Conservation (phyloP, 1,140 invertebrate genomes). For the Drosophila ficusphila region DNA sequence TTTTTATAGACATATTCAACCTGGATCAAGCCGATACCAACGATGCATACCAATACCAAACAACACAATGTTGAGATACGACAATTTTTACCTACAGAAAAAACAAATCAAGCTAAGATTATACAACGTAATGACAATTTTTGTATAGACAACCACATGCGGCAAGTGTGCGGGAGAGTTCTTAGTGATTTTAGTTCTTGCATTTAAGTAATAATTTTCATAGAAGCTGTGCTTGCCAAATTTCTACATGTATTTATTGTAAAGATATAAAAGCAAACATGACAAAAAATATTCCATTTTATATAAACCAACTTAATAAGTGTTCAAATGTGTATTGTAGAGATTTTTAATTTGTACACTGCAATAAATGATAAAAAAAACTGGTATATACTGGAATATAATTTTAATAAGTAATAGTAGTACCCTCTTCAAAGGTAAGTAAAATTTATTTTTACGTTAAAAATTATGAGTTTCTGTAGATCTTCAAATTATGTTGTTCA, state of each 20-base stretch:
- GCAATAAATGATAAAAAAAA: too few species aligned
- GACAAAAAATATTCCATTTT: conserved; percentile 76
- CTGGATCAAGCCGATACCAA: conserved; percentile 74
- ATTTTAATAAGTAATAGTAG: background rate
- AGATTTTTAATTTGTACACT: too few species aligned
- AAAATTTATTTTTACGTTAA: conserved; percentile 4
- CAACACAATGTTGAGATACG: conserved; percentile 58
- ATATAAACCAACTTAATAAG: conserved; percentile 55
- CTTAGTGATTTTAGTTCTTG: conserved; percentile 67
- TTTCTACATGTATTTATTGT: conserved; percentile 73
- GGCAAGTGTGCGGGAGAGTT: conserved; percentile 23
- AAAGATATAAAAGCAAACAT: conserved; percentile 60
- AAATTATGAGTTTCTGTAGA: background rate
- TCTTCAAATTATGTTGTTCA: conserved; percentile 17
- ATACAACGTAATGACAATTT: conserved; percentile 48
- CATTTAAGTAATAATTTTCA: conserved; percentile 70
- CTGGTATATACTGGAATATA: too few species aligned
- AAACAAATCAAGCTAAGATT: conserved; percentile 47
- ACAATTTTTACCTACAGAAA: conserved; percentile 54
- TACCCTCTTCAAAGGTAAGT: background rate
- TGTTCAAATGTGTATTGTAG: too few species aligned
- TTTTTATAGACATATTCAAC: conserved; percentile 46
- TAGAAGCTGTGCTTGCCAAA: conserved; percentile 83
- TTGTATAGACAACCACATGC: conserved; percentile 22
- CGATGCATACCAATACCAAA: conserved; percentile 78